phyloP scores from a whole-genome alignment of 2,797 vertebrate genomes.

The Girardinus metallicus region DNA sequence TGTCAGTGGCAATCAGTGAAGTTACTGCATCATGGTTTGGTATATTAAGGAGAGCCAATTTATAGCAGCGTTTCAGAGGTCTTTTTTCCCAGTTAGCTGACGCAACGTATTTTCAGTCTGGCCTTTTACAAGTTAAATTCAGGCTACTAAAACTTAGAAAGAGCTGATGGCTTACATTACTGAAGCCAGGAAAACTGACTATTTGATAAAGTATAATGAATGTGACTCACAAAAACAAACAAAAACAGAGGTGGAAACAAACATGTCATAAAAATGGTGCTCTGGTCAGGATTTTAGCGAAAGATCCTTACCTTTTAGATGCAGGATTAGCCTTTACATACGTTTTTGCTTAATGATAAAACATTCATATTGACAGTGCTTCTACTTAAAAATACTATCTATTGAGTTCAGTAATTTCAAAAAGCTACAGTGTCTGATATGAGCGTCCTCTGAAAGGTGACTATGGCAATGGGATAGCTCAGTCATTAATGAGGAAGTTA shows the following conservation, averaged over 20 bases:
- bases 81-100: neutral
- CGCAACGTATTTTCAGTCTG: neutral
- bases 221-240: neutral
- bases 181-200: neutral
- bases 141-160: neutral
- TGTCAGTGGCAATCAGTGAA: slow-evolving; percentile 22
- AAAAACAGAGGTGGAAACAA: neutral
- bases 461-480: neutral
- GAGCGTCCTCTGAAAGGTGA: neutral
- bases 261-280: neutral
- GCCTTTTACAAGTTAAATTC: neutral
- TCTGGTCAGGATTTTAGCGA: neutral
- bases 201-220: neutral
- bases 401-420: neutral
- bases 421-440: neutral
- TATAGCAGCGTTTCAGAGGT: neutral
- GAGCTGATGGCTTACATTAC: neutral
- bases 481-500: neutral
- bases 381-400: neutral
- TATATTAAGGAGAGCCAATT: slow-evolving; percentile 5
- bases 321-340: no score
- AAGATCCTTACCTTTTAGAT: neutral
- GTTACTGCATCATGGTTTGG: slow-evolving; percentile 12
- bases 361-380: neutral
- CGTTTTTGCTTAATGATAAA: neutral